Conservation (phyloP, 2,113 vertebrate genomes). For the Capra hircus region DNA sequence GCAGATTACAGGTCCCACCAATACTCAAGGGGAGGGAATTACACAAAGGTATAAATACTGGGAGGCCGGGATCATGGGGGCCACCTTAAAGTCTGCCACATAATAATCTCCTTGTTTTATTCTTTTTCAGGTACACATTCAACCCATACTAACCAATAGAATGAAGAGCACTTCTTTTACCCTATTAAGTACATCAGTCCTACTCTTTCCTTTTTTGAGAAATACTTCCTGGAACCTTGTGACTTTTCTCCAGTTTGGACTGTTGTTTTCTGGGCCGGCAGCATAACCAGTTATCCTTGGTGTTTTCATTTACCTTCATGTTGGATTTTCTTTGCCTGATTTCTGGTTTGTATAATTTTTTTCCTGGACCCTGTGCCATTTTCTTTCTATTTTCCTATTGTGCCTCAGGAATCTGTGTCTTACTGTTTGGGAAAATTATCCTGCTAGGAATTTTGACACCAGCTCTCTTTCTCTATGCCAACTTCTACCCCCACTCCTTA, state of each 20-base stretch:
- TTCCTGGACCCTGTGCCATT: background rate
- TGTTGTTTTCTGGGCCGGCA: background rate
- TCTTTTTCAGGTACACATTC: background rate
- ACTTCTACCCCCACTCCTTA: background rate
- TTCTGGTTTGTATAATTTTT: background rate
- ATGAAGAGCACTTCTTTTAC: background rate
- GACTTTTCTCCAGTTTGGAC: background rate
- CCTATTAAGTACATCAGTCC: background rate
- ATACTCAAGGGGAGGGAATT: background rate
- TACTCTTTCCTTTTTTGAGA: background rate
- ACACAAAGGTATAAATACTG: background rate
- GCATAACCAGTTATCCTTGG: background rate
- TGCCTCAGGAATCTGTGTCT: background rate
- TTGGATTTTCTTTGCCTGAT: background rate
- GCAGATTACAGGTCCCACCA: background rate
- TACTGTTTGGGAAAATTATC: background rate
- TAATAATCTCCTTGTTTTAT: background rate
- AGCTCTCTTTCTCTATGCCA: background rate
- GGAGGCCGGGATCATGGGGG: background rate
- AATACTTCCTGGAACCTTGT: background rate
- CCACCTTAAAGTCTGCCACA: background rate
- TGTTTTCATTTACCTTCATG: background rate
- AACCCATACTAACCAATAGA: background rate
- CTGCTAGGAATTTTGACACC: background rate
- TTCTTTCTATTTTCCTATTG: background rate